Evolutionary conservation across 2,797 vertebrate species (phyloP), one percentile per base, ranked within the genome.

Genomic region (Pseudomugil tenellus): DNA sequence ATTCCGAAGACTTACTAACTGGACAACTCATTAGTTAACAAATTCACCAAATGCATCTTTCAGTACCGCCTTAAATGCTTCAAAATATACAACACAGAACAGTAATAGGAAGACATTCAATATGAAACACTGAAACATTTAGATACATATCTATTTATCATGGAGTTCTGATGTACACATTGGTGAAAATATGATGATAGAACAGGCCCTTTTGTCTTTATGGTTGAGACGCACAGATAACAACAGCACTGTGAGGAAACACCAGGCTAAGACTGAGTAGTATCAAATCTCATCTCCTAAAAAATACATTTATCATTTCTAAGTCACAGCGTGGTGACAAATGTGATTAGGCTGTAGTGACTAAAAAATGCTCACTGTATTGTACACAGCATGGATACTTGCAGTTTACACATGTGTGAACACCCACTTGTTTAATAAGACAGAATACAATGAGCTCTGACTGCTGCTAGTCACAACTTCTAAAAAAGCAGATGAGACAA

Each of bases 91-190:
- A 79, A 74, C 62, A 76, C 8, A 79, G 23, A 83, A 82, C 75
- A 73, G 46, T 63, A 77, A 70, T 11, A 85, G 83, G 80, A 88
- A 88, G 76, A 92, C 91, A 90, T 91, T 91, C 72, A 88, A 79
- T 74, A 74, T 83, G 81, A 77, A 78, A 90, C 81, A 83, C 72
- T 73, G 29, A 90, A 56, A 91, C 84, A 69, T 81, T 76, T 87
- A 91, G 75, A 84, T 78, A 87, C 72, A 84, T 78, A 74, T 72
- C 35, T 78, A 83, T 77, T 86, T 72, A 86, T 77, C 58, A 76
- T 63, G 83, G 76, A 83, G 60, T 52, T 63, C 52, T 75, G 75
- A 89, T 67, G 72, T 52, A 39, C 66, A 80, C 58, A 77, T 4
- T 67, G 58, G 65, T 83, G 73, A 83, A 81, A 63, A 62, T 59